These are phyloP conservation scores for Xiphorhynchus elegans DNA, from an alignment of 2,113 vertebrate species.

Conservation along the genomic window DNA sequence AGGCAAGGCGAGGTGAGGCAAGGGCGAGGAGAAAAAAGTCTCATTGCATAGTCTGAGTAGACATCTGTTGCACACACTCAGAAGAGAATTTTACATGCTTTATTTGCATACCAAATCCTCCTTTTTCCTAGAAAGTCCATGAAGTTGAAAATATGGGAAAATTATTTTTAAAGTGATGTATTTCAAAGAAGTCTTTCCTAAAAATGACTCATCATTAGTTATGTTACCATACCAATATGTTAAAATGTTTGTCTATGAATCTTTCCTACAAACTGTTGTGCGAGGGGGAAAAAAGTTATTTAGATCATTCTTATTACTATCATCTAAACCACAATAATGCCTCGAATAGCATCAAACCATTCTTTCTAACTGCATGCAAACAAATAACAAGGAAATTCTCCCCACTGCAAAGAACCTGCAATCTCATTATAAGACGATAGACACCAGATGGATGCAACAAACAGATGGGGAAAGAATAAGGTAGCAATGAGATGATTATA, in stretches of 20 bases:
- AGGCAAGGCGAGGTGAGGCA: too few species aligned
- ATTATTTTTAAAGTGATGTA: neutral
- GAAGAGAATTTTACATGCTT: neutral
- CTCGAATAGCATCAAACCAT: neutral
- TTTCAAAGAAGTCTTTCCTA: neutral
- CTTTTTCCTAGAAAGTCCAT: neutral
- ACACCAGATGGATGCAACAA: conserved; percentile 46
- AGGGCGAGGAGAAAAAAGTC: too few species aligned
- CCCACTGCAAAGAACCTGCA: neutral
- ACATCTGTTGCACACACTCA: neutral
- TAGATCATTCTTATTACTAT: neutral
- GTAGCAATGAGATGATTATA: conserved; percentile 56
- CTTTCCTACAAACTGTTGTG: neutral
- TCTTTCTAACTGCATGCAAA: conserved; percentile 3
- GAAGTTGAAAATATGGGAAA: neutral
- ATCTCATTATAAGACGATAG: conserved; percentile 47
- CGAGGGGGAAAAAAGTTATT: neutral
- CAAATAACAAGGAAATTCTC: conserved; percentile 23
- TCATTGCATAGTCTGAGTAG: neutral
- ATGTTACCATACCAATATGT: neutral
- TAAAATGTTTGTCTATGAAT: neutral
- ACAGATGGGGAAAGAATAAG: conserved; percentile 64
- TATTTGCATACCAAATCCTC: neutral
- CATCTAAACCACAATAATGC: neutral
- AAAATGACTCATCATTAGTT: neutral